Evolutionary conservation across 2,113 vertebrate genomes (phyloP).

Genomic region (Neodon shergylaensis): DNA sequence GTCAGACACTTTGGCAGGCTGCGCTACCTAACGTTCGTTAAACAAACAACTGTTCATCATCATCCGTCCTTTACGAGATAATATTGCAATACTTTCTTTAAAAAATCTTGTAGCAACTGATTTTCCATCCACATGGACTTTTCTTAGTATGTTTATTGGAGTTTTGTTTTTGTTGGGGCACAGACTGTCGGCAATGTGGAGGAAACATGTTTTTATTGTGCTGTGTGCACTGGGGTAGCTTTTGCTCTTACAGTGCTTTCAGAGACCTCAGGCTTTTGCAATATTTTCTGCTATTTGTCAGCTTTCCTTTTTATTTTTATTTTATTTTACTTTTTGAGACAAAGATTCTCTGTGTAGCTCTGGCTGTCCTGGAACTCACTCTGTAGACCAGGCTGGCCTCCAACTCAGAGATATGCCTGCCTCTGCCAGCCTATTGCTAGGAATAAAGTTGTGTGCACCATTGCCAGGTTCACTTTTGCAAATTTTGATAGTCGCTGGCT

Average conservation of each 20-base stretch:
- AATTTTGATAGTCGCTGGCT: not conserved
- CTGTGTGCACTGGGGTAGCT: conserved; percentile 19
- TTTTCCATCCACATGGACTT: conserved; percentile 71
- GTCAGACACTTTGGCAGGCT: conserved; percentile 80
- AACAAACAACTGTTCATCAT: conserved; percentile 79
- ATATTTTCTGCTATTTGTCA: not conserved
- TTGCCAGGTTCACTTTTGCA: not conserved
- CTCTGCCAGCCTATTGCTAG: not conserved
- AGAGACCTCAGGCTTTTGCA: not conserved
- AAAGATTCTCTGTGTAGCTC: not conserved
- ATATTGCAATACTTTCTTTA: conserved; percentile 62
- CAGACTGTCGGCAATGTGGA: not conserved
- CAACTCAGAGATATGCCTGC: not conserved
- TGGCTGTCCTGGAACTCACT: not conserved
- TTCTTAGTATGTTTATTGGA: not conserved
- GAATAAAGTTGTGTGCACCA: not conserved
- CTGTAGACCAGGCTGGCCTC: not conserved
- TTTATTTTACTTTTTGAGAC: not conserved
- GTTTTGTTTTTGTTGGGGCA: not conserved
- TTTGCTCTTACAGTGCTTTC: not conserved
- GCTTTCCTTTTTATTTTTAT: not conserved
- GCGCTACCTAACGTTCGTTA: conserved; percentile 80
- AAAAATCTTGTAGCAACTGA: conserved; percentile 65
- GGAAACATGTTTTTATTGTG: conserved; percentile 64
- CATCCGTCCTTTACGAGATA: conserved; percentile 50